Evolutionary conservation across 2,113 vertebrate species (phyloP).

Genomic region (human): DNA sequence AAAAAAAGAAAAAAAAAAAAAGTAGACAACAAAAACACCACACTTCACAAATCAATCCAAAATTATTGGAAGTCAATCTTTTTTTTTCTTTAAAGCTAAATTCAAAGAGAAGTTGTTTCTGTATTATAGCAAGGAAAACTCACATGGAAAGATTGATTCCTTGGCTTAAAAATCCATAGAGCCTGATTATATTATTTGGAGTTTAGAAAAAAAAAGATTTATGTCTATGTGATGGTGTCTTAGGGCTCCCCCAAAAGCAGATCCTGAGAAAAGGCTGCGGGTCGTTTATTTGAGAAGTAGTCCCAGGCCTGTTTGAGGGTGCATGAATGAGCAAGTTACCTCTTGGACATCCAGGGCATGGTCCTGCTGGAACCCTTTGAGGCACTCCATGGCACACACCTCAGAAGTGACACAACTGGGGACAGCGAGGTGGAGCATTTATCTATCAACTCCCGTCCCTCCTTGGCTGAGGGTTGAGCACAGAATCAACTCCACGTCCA

Average conservation of each 20-base stretch:
- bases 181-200: conserved; percentile 39
- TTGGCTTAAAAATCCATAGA: conserved; percentile 33
- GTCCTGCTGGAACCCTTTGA: neutral
- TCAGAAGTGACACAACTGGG: neutral
- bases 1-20: neutral
- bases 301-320: neutral
- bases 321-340: neutral
- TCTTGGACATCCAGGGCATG: neutral
- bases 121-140: conserved; percentile 57
- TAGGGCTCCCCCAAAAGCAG: neutral
- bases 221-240: neutral
- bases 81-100: conserved; percentile 11
- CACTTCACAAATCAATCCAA: conserved; percentile 20
- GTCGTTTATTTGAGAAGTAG: neutral
- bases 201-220: neutral
- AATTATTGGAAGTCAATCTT: conserved; percentile 15
- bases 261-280: neutral
- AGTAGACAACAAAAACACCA: neutral
- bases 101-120: conserved; percentile 38
- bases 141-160: conserved; percentile 9
- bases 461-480: neutral
- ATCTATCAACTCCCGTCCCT: neutral
- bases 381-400: rapidly evolving
- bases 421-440: neutral
- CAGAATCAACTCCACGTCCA: neutral